Evolutionary conservation across 1,140 invertebrate genomes (phyloP), one percentile per base, ranked within the genome.

Genomic region (Cataglyphis hispanica): DNA sequence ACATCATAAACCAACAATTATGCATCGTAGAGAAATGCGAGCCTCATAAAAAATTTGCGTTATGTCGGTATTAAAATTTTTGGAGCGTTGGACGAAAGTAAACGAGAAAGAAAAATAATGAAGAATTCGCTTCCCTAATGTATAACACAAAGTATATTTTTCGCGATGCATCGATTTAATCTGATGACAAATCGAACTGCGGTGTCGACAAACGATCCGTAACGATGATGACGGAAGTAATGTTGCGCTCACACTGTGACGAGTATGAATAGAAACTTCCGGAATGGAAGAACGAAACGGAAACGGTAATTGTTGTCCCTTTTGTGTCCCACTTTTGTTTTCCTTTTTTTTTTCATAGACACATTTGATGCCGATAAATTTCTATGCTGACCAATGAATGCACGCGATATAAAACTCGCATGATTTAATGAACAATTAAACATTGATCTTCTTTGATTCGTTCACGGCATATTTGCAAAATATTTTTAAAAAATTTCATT

Each of bases 201-300:
- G 27, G 16, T 22, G 69, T 27, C 37, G 58, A 70, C 63, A 72
- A 83, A 60, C 78, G 88, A 89, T 85, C 67, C 86, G 88, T 76
- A 90, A 77, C 85, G 69, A 63, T 53, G 61, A 90, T 90, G 91
- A 92, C 90, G 91, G 91, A 93, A 93, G 87, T 85, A 91, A 89
- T 86, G 89, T 89, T 85, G 89, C 88, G 90, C 66, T 85, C 81
- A 85, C 88, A 91, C 91, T 91, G 92, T 89, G 90, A 92, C 88
- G 91, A 75, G 87, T 91, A 87, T 89, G 92, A 91, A 92, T 91
- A 90, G 89, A 84, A 81, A 90, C 91, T 92, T 93, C 93, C 92
- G 90, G 89, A 27, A 86, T 58, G 70, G 46, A 66, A 70, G 77
- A 77, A 60, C 78, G 46, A 84, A 91, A 66, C 89, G 90, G 92